Evolutionary conservation across 2,888 invertebrate genomes (phyloP), one percentile per base, ranked within the genome.

Genomic region (Lissonota sp.): DNA sequence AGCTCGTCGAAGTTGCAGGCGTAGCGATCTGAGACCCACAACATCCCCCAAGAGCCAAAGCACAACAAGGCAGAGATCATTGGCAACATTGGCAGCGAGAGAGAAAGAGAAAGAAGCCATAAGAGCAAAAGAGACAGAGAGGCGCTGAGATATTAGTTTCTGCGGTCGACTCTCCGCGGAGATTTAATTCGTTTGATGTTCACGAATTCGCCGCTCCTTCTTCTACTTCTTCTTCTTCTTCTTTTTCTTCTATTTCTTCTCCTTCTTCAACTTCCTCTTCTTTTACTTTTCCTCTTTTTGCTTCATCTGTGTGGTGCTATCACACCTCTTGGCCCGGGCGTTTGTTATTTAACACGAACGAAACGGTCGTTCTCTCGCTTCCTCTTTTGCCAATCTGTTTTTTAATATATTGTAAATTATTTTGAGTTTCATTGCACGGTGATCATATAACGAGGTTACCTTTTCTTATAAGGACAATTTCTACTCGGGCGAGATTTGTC

Each of bases 151-250:
- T 84, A 84, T 84, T 85, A 92, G 92, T 92, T 92, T 92, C 92
- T 92, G 92, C 91, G 92, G 92, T 92, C 91, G 91, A 87, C 89
- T 90, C 90, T 88, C 90, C 89, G 89, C 88, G 88, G 91, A 91
- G 90, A 91, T 91, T 92, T 92, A 92, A 92, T 92, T 92, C 92
- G 91, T 92, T 92, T 92, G 92, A 92, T 92, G 92, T 92, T 91
- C 91, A 89, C 92, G 88, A 90, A 91, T 90, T 91, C 87, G 90
- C 92, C 92, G 92, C 91, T 87, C 84, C 87, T 82, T 75, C 81
- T 49, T 74, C 14, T 40, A 42, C 46, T 70, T 62, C 55, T 55
- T 84, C 83, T 84, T 84, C 80, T 78, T 84, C 67, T 69, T 46
- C 84, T 84, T 80, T 70, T 79, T 80, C 78, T 82, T 83, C 81